These are phyloP conservation scores for Sinopyrophorus schimmeli DNA, from an alignment of 2,888 invertebrate species.

Conservation along the genomic window DNA sequence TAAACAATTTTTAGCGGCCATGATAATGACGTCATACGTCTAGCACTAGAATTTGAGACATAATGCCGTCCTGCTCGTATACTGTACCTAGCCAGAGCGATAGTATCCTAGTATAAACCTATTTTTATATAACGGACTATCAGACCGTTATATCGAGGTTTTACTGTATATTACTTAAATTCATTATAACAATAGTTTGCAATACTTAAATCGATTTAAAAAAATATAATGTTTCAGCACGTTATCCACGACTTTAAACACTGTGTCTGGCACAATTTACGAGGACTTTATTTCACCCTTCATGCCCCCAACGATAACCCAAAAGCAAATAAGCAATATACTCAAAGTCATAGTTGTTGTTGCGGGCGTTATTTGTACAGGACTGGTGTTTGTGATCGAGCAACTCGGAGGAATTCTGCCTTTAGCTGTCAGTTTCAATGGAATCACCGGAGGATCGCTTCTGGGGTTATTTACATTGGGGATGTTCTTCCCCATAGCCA, in stretches of 20 bases:
- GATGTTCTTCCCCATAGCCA: slow-evolving; percentile 66
- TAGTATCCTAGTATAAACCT: too few relatives aligned
- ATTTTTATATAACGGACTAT: too few relatives aligned
- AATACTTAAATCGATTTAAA: neutral
- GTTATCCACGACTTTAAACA: slow-evolving; percentile 66
- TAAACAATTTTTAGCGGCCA: too few relatives aligned
- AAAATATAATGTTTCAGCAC: slow-evolving; percentile 55
- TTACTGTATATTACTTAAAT: too few relatives aligned
- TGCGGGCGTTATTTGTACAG: slow-evolving; percentile 73
- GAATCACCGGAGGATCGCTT: slow-evolving; percentile 66
- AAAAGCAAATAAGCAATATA: slow-evolving; percentile 60
- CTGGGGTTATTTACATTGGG: slow-evolving; percentile 69
- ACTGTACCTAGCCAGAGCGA: too few relatives aligned
- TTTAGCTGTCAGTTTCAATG: slow-evolving; percentile 63
- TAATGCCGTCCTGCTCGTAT: too few relatives aligned
- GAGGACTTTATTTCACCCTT: slow-evolving; percentile 65
- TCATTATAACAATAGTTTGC: too few relatives aligned
- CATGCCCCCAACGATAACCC: slow-evolving; percentile 58
- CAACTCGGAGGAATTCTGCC: slow-evolving; percentile 69
- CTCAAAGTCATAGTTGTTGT: slow-evolving; percentile 59
- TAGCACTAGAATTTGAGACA: too few relatives aligned
- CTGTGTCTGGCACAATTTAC: slow-evolving; percentile 65
- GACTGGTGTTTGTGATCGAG: slow-evolving; percentile 67
- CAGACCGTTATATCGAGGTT: too few relatives aligned
- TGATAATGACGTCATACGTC: too few relatives aligned